phyloP scores from a whole-genome alignment of 2,113 vertebrate species.

The Notarius lentiginosus region DNA sequence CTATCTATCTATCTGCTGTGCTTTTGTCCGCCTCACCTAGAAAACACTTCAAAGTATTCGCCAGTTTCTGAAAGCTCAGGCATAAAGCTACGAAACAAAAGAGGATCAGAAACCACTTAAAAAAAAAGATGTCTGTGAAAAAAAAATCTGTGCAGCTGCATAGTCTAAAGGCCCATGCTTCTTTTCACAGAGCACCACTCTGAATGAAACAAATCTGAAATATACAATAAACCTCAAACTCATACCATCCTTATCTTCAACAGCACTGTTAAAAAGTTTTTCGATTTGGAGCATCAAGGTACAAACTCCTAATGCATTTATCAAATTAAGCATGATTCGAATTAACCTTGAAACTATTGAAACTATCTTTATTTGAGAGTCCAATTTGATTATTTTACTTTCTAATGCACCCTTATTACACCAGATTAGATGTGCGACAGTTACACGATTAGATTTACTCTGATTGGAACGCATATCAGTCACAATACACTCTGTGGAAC shows the following conservation, averaged over 20 bases:
- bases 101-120: conserved; percentile 46
- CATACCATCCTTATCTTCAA: background rate
- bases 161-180: background rate
- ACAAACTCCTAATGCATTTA: background rate
- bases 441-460: conserved; percentile 48
- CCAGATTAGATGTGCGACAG: conserved; percentile 35
- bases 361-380: background rate
- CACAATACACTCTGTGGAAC: conserved; percentile 45
- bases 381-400: background rate
- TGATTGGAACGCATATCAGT: conserved; percentile 36
- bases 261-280: background rate
- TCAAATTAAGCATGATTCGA: background rate
- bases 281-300: background rate
- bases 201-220: background rate
- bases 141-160: conserved; percentile 42
- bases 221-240: background rate
- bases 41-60: conserved; percentile 42
- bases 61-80: conserved; percentile 43
- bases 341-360: background rate
- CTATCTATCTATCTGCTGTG: background rate
- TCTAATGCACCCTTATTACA: conserved; percentile 40
- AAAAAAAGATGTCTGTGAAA: conserved; percentile 25
- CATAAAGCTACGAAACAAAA: conserved; percentile 45
- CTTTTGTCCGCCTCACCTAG: conserved; percentile 32
- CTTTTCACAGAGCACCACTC: background rate